phyloP scores from a whole-genome alignment of 53 echinoderm and acorn worm species.

The Antedon mediterranea region DNA sequence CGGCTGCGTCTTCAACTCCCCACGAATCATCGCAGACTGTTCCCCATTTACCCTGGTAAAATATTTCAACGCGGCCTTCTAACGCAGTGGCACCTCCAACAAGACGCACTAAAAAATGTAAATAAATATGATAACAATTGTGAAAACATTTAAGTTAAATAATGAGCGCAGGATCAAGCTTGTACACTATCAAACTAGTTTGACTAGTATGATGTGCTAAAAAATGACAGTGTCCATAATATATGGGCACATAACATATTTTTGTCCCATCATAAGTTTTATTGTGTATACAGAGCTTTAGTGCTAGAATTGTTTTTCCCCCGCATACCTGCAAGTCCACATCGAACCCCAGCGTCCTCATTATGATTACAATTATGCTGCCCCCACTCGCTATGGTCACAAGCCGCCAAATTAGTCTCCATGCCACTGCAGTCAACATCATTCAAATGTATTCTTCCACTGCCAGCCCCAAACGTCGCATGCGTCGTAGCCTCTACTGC shows the following conservation, averaged over 20 bases:
- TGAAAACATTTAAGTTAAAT: too few relatives aligned
- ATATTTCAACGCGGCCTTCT: neutral
- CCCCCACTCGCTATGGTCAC: neutral
- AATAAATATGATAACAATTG: too few relatives aligned
- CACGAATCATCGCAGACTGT: neutral
- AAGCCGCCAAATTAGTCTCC: neutral
- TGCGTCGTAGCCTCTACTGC: neutral
- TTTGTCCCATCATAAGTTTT: too few relatives aligned
- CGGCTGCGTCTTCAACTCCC: neutral
- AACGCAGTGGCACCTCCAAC: neutral
- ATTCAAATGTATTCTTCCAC: neutral
- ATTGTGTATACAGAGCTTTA: too few relatives aligned
- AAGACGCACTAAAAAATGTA: neutral
- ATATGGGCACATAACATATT: too few relatives aligned
- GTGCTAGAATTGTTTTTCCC: too few relatives aligned
- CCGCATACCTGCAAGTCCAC: neutral
- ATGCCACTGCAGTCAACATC: neutral
- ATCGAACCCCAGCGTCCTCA: neutral
- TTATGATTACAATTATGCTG: neutral
- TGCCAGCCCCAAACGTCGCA: neutral
- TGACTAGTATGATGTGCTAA: too few relatives aligned
- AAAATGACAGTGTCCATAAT: too few relatives aligned
- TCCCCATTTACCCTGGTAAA: neutral
- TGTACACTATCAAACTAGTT: too few relatives aligned
- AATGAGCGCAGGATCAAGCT: too few relatives aligned